Evolutionary conservation across 1,140 invertebrate genomes (phyloP), one percentile per base, ranked within the genome.

Genomic region (Bombus consobrinus): DNA sequence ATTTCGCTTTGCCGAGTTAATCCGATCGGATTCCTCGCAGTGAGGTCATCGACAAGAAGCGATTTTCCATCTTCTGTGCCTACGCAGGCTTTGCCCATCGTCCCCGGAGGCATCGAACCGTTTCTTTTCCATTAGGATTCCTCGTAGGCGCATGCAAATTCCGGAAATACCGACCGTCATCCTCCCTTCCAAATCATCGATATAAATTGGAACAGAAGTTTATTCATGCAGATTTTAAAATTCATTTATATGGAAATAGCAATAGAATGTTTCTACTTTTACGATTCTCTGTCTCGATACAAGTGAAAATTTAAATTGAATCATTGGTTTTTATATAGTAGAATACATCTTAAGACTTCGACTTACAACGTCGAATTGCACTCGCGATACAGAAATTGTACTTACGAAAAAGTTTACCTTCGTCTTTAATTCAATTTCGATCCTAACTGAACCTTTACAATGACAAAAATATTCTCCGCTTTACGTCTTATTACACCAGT

Each of bases 1-100:
- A 74, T 74, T 81, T 81, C 69, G 72, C 57, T 69, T 39, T 22
- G 43, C 66, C 73, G 25, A 59, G 62, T 43, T 34, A 59, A 53
- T 66, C 57, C 53, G 59, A 75, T 43, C 74, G 66, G 39, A 47
- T 68, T 66, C 78, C 59, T 64, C 41, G 22, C 22, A 2, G 47
- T 43, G 10, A 37, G 59, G 37, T 18, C 8, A 28, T 18, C 28
- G 13, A 43, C 68, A 69, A 83, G 81, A 83, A 83, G 69, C 53
- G 34, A 78, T 78, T 78, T 83, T 78, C 64, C 74, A 69, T 77
- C 64, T 22, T 18, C 2, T 8, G 8, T 28, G 10, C 1, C n/a
- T n/a, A 34, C 3, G 12, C 32, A 13, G 5, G 1, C 8, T 22
- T 22, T 66, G 47, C 34, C 37, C 32, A 41, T 69, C 72, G 64